Evolutionary conservation across 1,140 invertebrate genomes (phyloP).

Genomic region (Doryteuthis pealeii): DNA sequence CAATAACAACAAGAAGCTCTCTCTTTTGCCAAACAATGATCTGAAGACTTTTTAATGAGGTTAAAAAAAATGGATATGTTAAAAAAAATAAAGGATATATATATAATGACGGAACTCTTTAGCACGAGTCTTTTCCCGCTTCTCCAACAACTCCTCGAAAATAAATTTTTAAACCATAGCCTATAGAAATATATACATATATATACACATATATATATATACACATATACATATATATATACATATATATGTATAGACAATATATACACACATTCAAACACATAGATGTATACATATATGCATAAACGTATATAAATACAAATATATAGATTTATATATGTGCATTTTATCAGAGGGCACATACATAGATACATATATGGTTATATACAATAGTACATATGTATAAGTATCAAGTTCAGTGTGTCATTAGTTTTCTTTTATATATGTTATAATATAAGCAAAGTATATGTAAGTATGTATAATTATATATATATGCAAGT

Average conservation of each 20-base stretch:
- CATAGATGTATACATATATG: neutral
- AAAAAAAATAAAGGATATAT: no score
- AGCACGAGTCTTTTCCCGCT: no score
- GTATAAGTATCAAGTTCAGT: neutral
- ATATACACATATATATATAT: neutral
- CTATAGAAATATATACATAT: neutral
- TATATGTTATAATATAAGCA: neutral
- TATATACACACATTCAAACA: neutral
- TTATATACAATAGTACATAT: neutral
- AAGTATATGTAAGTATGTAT: neutral
- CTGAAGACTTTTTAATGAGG: no score
- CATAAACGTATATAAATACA: neutral
- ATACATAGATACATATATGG: neutral
- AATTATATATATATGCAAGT: neutral
- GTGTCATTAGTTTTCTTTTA: neutral
- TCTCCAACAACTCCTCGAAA: no score
- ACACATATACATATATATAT: neutral
- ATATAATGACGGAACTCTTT: no score
- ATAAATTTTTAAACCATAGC: neutral
- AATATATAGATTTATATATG: neutral
- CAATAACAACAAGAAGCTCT: no score
- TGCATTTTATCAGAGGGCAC: neutral
- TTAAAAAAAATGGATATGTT: no score
- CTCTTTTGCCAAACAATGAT: no score
- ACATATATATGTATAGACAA: neutral